phyloP scores from a whole-genome alignment of 2,888 invertebrate species.

The Elysia crispata region DNA sequence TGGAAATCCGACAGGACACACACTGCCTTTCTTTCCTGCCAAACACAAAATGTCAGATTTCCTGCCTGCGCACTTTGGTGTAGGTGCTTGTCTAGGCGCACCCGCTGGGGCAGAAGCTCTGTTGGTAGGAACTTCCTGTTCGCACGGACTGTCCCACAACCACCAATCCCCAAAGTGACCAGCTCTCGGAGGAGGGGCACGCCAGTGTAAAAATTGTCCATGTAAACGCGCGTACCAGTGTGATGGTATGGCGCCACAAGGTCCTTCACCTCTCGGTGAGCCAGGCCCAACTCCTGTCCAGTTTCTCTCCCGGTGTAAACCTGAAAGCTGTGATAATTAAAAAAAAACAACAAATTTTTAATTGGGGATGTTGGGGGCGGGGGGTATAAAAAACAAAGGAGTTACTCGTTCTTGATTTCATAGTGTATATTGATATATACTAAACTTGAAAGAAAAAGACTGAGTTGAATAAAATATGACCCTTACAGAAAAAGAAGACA shows the following conservation, averaged over 20 bases:
- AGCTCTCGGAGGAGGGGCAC: neutral
- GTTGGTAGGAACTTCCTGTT: constrained; percentile 11
- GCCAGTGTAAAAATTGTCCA: constrained; percentile 20
- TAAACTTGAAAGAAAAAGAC: too few relatives aligned
- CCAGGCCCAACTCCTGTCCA: neutral
- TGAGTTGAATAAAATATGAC: too few relatives aligned
- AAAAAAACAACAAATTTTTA: too few relatives aligned
- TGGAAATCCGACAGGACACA: neutral
- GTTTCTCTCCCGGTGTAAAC: constrained; percentile 1
- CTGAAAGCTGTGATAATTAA: too few relatives aligned
- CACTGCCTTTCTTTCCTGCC: neutral
- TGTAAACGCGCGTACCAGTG: neutral
- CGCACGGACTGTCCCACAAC: neutral
- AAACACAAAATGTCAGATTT: neutral
- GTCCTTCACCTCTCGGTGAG: too few relatives aligned
- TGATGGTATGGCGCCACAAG: neutral
- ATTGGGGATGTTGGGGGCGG: too few relatives aligned
- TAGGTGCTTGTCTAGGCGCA: constrained; percentile 5
- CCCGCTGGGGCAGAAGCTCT: neutral
- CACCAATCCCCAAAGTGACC: neutral
- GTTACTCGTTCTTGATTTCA: too few relatives aligned
- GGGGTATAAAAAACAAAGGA: too few relatives aligned
- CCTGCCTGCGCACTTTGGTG: neutral
- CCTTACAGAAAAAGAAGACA: too few relatives aligned
- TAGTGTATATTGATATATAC: too few relatives aligned